Conservation (phyloP, 2,888 invertebrate genomes). For the Lasioglossum leucozonium region DNA sequence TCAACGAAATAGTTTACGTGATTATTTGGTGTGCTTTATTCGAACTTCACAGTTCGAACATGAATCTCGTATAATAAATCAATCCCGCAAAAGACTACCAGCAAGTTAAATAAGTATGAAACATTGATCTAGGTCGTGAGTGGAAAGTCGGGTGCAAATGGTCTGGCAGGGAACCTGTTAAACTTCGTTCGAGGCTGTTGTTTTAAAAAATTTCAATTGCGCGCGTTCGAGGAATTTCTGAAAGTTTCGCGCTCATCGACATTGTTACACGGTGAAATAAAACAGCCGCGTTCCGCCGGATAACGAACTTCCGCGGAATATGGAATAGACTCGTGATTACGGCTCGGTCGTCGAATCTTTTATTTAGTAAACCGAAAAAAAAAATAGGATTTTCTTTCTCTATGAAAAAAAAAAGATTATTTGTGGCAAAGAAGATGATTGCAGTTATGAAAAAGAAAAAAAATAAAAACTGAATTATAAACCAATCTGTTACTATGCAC, state of each 20-base stretch:
- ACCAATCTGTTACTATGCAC: neutral
- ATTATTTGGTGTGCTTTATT: neutral
- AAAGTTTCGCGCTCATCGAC: neutral
- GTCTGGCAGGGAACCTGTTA: neutral
- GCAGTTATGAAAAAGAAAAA: too few relatives aligned
- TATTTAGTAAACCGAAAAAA: neutral
- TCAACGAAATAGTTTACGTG: neutral
- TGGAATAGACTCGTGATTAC: neutral
- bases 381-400: neutral
- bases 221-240: neutral
- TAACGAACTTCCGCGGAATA: neutral
- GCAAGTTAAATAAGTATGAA: neutral
- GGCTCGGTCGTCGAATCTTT: neutral
- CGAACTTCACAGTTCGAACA: neutral
- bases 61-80: neutral
- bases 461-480: neutral
- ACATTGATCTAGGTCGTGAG: neutral
- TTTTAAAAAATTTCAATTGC: constrained; percentile 8
- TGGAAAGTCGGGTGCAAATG: neutral
- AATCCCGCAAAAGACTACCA: neutral
- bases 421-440: too few relatives aligned
- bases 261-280: neutral
- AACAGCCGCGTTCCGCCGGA: neutral
- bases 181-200: neutral
- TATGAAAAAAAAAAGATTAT: too few relatives aligned